Evolutionary conservation across 2,888 invertebrate species (phyloP).

Genomic region (Acanthococcus lagerstroemiae): DNA sequence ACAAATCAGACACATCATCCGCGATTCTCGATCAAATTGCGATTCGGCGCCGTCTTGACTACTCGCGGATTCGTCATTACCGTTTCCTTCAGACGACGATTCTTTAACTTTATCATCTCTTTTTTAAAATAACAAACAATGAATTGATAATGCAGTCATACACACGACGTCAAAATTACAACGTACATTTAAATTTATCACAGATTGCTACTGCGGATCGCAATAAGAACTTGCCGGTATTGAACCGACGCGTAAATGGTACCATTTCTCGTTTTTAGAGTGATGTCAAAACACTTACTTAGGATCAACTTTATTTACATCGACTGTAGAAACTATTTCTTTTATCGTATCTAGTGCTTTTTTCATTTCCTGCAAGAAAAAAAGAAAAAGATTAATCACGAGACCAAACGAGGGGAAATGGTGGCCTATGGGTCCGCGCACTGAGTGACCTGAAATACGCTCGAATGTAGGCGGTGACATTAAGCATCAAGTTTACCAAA

Average conservation of each 20-base stretch:
- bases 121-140: constrained; percentile 8
- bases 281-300: constrained; percentile 1
- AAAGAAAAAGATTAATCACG: too few species aligned
- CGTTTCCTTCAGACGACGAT: constrained; percentile 3
- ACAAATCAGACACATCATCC: constrained; percentile 74
- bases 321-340: background rate
- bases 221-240: background rate
- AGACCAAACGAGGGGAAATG: too few species aligned
- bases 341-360: constrained; percentile 4
- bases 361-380: constrained; percentile 18
- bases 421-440: too few species aligned
- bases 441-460: too few species aligned
- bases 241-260: background rate
- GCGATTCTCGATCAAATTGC: background rate
- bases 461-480: too few species aligned
- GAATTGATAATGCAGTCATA: constrained; percentile 1
- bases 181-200: background rate
- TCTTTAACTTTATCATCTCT: constrained; percentile 1
- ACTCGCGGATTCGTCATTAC: background rate
- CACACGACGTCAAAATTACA: background rate
- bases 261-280: background rate
- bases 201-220: background rate
- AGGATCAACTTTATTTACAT: background rate
- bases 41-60: background rate
- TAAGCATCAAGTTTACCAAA: too few species aligned